Percentiles rank a stretch among this genome's conserved stretches.
phyloP scores from a whole-genome alignment of 1,140 invertebrate genomes.

The Drosophila elegans region DNA sequence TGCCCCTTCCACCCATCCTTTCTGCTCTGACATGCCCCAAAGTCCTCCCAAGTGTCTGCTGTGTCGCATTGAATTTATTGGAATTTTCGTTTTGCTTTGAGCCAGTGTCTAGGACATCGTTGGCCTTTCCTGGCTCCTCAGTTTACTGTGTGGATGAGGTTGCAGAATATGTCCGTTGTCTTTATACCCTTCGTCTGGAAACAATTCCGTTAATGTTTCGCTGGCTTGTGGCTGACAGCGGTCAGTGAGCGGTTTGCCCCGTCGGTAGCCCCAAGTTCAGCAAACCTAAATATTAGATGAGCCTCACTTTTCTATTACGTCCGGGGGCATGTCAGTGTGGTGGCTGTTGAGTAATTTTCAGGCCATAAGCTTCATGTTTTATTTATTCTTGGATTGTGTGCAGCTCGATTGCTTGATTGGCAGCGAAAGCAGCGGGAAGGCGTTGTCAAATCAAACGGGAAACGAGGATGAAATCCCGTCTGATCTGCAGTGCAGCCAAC shows the following conservation, averaged over 20 bases:
- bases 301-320: conserved; percentile 64
- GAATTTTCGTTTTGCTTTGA: conserved; percentile 73
- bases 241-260: conserved; percentile 36
- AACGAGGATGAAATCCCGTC: conserved; percentile 6
- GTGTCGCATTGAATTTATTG: conserved; percentile 83
- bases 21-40: conserved; percentile 75
- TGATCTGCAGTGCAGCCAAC: conserved; percentile 1
- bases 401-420: conserved; percentile 54
- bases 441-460: conserved; percentile 7
- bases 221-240: conserved; percentile 69
- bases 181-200: conserved; percentile 18
- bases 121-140: conserved; percentile 32
- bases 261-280: conserved; percentile 34
- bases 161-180: conserved; percentile 63
- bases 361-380: conserved; percentile 64
- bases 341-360: conserved; percentile 61
- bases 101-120: conserved; percentile 47
- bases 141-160: conserved; percentile 28
- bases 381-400: conserved; percentile 62
- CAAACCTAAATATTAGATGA: conserved; percentile 75
- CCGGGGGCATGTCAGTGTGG: conserved; percentile 12
- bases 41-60: conserved; percentile 80
- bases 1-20: conserved; percentile 9
- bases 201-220: conserved; percentile 77
- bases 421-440: conserved; percentile 12